These are phyloP conservation scores for Oryzias celebensis DNA, from an alignment of 2,113 vertebrate species.

Conservation along the genomic window DNA sequence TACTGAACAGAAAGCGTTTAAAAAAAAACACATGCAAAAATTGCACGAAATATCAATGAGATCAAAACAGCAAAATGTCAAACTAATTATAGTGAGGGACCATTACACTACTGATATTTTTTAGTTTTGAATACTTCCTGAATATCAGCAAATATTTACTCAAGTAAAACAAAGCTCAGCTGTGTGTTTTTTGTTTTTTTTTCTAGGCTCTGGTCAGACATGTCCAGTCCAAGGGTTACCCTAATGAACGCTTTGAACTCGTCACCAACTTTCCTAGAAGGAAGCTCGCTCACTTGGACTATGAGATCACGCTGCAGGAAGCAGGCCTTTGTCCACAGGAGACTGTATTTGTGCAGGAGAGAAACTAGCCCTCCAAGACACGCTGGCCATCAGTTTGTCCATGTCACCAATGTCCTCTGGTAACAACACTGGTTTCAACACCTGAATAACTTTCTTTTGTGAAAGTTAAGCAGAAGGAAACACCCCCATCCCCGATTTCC, in stretches of 20 bases:
- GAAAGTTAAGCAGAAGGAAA: slow-evolving; percentile 32
- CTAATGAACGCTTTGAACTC: slow-evolving; percentile 97
- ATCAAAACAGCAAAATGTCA: not conserved
- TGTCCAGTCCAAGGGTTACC: slow-evolving; percentile 95
- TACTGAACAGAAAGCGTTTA: too few relatives aligned
- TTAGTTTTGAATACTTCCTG: not conserved
- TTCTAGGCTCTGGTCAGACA: slow-evolving; percentile 92
- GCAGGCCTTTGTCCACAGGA: slow-evolving; percentile 98
- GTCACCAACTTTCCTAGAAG: slow-evolving; percentile 98
- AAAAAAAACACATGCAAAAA: not conserved
- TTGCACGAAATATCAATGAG: too few relatives aligned
- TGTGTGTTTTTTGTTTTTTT: not conserved
- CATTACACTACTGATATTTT: not conserved
- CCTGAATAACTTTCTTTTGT: slow-evolving; percentile 40
- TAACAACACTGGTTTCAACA: slow-evolving; percentile 39
- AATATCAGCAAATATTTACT: not conserved
- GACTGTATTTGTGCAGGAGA: slow-evolving; percentile 99
- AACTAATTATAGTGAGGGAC: too few relatives aligned
- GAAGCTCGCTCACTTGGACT: slow-evolving; percentile 98
- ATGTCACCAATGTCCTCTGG: slow-evolving; percentile 54
- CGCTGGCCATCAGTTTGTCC: slow-evolving; percentile 61
- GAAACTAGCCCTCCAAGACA: slow-evolving; percentile 85
- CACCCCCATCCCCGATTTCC: not conserved
- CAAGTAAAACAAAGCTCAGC: not conserved
- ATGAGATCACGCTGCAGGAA: slow-evolving; percentile 97